Conservation (phyloP, 2,797 vertebrate species). For the Schizopygopsis malacanthus region DNA sequence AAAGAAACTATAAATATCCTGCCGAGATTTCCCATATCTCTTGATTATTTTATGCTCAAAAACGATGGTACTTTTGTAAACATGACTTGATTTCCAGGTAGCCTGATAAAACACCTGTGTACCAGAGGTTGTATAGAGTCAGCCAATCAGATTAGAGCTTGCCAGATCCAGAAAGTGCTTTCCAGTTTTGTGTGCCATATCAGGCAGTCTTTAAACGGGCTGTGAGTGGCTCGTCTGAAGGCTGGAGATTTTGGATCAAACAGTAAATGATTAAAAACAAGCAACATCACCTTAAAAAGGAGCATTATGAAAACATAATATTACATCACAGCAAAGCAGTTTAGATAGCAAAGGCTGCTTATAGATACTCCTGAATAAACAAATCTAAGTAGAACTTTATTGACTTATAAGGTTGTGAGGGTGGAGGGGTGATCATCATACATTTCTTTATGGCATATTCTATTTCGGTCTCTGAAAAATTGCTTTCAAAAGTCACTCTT, state of each 20-base stretch:
- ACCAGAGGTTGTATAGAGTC: not conserved
- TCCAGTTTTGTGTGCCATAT: not conserved
- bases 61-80: not conserved
- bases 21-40: too few relatives aligned
- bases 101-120: not conserved
- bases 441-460: not conserved
- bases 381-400: not conserved
- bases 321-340: not conserved
- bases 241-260: not conserved
- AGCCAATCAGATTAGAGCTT: slow-evolving; percentile 3
- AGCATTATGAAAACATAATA: not conserved
- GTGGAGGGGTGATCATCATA: not conserved
- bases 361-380: not conserved
- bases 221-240: not conserved
- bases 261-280: not conserved
- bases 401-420: not conserved
- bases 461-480: not conserved
- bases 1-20: too few relatives aligned
- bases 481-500: not conserved
- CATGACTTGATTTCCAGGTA: not conserved
- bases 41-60: too few relatives aligned
- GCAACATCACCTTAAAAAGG: too few relatives aligned
- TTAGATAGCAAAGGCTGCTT: not conserved
- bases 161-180: not conserved
- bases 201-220: not conserved